phyloP scores from a whole-genome alignment of 2,113 vertebrate genomes.

The Mormyrus iriodes region DNA sequence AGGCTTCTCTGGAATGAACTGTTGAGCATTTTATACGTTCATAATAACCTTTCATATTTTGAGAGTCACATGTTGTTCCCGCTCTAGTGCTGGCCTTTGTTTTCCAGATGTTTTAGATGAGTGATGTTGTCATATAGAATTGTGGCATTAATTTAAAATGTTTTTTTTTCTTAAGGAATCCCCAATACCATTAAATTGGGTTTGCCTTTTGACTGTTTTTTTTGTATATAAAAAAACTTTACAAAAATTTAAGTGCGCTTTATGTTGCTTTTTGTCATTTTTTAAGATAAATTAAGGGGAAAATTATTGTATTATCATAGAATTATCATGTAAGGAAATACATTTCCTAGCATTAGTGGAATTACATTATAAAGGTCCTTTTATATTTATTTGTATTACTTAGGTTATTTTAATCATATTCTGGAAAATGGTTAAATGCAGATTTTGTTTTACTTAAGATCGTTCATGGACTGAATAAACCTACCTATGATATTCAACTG shows the following conservation, averaged over 20 bases:
- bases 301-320: too few relatives aligned
- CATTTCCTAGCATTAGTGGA: slow-evolving; percentile 63
- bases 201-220: slow-evolving; percentile 41
- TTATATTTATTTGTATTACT: slow-evolving; percentile 42
- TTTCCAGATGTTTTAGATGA: slow-evolving; percentile 64
- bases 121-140: slow-evolving; percentile 62
- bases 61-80: slow-evolving; percentile 54
- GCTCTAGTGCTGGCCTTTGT: slow-evolving; percentile 64
- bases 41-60: slow-evolving; percentile 53
- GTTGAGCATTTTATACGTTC: slow-evolving; percentile 52
- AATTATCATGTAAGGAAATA: slow-evolving; percentile 54
- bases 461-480: slow-evolving; percentile 2
- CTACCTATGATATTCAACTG: not conserved
- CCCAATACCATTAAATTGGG: not conserved
- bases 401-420: slow-evolving; percentile 30
- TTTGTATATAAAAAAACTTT: slow-evolving; percentile 43
- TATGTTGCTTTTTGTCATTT: slow-evolving; percentile 45
- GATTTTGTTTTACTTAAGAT: not conserved
- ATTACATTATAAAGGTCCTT: slow-evolving; percentile 63
- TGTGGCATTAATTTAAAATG: slow-evolving; percentile 47
- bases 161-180: slow-evolving; percentile 13
- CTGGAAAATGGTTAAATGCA: slow-evolving; percentile 28
- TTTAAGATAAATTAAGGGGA: slow-evolving; percentile 42
- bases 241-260: slow-evolving; percentile 45
- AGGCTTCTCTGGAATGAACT: slow-evolving; percentile 37